Base-by-base conservation (phyloP, 2,797 vertebrate species). In the Anguilla pacifica region DNA sequence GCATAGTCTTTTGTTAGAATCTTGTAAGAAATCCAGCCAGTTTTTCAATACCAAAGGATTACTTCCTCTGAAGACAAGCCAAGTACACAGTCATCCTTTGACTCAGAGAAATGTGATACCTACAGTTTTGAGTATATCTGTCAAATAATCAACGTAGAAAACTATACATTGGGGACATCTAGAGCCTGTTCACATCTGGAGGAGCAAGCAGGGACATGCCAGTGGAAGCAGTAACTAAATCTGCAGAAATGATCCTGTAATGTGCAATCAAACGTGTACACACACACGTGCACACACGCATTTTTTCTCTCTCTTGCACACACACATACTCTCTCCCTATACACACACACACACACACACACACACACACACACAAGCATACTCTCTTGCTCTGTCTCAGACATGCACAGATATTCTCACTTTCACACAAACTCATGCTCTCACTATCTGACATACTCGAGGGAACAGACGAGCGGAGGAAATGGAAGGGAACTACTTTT, bases 401-500 rank as follows among this genome's bases (percentile, higher is more conserved):
- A 51, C 70, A 19, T 49, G 17, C 86, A 89, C 87, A 87, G 85
- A 87, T 83, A 86, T 90, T 85, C 82, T 89, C 70, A 88, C 84
- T 85, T 28, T n/a, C 31, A 35, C 31, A 35, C 31, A 35, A 11
- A 13, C 28, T 90, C 91, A 91, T 90, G 74, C 89, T 90, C 89
- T 90, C 87, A 51, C 88, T 90, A 93, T 91, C 86, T 87, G 90
- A 90, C 87, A 88, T 93, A 94, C 93, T 93, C 94, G 13, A 81
- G 85, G 57, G 72, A 86, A 87, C 88, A 91, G 87, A 90, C 90
- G 88, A 85, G 85, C 17, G 59, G 79, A 88, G 88, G 74, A 51
- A 85, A 86, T 85, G 49, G 51, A 87, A 43, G 64, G 72, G 17
- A 86, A 87, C 67, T 88, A 3, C 0, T 81, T 55, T 67, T 83